A percentile compares a stretch with the other conserved stretches of the same genome.
Conservation (phyloP, 2,888 invertebrate genomes). For the Rosalia funebris region DNA sequence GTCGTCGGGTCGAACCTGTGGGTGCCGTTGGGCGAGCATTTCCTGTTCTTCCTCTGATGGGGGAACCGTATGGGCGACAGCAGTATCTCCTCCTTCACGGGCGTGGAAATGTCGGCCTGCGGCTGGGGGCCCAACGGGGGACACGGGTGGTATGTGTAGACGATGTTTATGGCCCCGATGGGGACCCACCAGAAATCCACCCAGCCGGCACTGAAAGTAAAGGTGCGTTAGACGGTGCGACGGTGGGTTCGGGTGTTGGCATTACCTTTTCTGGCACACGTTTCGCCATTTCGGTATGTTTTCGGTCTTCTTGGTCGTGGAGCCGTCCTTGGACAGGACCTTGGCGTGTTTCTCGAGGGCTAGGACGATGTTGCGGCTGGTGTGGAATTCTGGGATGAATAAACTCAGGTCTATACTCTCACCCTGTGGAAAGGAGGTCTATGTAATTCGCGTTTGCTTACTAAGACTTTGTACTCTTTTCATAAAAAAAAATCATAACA, state of each 20-base stretch:
- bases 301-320: constrained; percentile 68
- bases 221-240: neutral
- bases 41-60: constrained; percentile 64
- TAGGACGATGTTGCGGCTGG: constrained; percentile 82
- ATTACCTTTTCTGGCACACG: constrained; percentile 74
- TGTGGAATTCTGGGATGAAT: constrained; percentile 91
- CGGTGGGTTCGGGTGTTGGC: too few relatives aligned
- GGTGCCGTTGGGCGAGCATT: constrained; percentile 67
- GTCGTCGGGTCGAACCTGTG: constrained; percentile 88
- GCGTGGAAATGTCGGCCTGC: constrained; percentile 92
- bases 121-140: constrained; percentile 89
- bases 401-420: constrained; percentile 92
- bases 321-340: constrained; percentile 80
- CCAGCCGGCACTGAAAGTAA: constrained; percentile 75
- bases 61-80: constrained; percentile 93
- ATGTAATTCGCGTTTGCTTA: too few relatives aligned
- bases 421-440: constrained; percentile 74
- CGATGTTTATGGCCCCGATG: constrained; percentile 90
- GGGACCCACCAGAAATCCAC: constrained; percentile 97
- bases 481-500: too few relatives aligned
- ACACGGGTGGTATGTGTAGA: constrained; percentile 92
- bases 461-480: too few relatives aligned
- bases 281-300: constrained; percentile 80
- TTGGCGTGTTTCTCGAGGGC: constrained; percentile 90
- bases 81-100: constrained; percentile 92